These are phyloP conservation scores for Malacoraja senta DNA, from an alignment of 2,797 vertebrate genomes.

Conservation along the genomic window DNA sequence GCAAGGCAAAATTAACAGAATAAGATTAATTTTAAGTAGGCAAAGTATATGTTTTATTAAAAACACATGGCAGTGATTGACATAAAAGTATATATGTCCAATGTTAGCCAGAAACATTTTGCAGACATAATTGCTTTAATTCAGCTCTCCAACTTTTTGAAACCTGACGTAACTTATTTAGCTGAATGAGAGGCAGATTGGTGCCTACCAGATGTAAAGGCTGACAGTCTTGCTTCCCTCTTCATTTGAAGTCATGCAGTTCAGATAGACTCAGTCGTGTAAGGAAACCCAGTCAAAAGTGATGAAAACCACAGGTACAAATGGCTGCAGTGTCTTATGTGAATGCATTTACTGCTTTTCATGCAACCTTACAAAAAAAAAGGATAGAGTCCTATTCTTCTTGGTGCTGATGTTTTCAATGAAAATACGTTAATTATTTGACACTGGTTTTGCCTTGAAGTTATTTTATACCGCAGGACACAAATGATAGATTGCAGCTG, in stretches of 20 bases:
- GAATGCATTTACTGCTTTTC: conserved; percentile 60
- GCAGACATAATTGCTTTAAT: conserved; percentile 79
- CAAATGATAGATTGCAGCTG: conserved; percentile 61
- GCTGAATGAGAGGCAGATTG: conserved; percentile 62
- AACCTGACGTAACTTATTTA: conserved; percentile 71
- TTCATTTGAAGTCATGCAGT: conserved; percentile 58
- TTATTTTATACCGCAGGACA: conserved; percentile 51
- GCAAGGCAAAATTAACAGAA: conserved; percentile 60
- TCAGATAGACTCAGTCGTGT: conserved; percentile 61
- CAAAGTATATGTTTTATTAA: conserved; percentile 66
- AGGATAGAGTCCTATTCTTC: conserved; percentile 45
- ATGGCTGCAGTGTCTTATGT: conserved; percentile 55
- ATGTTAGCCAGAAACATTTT: conserved; percentile 67
- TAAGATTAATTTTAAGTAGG: conserved; percentile 75
- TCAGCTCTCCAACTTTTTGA: conserved; percentile 56
- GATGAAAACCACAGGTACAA: conserved; percentile 60
- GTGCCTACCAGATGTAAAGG: conserved; percentile 83
- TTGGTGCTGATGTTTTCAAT: conserved; percentile 42
- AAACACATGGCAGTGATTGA: conserved; percentile 88
- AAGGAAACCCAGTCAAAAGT: conserved; percentile 55
- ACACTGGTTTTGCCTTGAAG: conserved; percentile 55
- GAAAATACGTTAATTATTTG: conserved; percentile 61
- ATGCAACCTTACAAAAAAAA: conserved; percentile 51
- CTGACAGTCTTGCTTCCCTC: conserved; percentile 66
- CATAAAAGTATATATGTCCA: conserved; percentile 65